phyloP scores from a whole-genome alignment of 2,888 invertebrate genomes.

The Aplocera efformata region DNA sequence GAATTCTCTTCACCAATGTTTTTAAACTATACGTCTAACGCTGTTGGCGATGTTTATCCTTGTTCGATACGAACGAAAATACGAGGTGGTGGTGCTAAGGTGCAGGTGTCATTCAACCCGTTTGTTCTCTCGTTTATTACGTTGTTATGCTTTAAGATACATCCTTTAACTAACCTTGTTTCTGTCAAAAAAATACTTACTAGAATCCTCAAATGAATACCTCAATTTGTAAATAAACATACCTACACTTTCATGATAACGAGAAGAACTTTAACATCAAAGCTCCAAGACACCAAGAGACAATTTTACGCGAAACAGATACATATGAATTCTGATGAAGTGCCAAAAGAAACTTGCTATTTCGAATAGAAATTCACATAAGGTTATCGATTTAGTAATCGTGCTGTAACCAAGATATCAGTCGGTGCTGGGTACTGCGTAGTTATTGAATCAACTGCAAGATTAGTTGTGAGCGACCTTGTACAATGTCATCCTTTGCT shows the following conservation, averaged over 20 bases:
- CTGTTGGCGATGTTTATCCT: slow-evolving; percentile 13
- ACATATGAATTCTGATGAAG: no score
- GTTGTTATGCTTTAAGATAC: slow-evolving; percentile 4
- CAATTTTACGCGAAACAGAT: no score
- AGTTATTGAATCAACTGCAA: slow-evolving; percentile 13
- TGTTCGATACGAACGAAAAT: slow-evolving; percentile 15
- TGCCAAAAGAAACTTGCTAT: no score
- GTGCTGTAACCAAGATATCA: slow-evolving; percentile 18
- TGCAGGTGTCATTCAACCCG: slow-evolving; percentile 20
- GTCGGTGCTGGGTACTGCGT: slow-evolving; percentile 20
- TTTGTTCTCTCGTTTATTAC: slow-evolving; percentile 8
- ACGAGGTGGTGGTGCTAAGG: slow-evolving; percentile 8
- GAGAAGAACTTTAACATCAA: no score
- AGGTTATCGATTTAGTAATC: slow-evolving; percentile 12
- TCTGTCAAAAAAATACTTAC: background rate
- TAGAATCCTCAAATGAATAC: no score
- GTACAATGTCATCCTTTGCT: slow-evolving; percentile 57
- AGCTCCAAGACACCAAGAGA: no score
- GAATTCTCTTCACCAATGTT: slow-evolving; percentile 21
- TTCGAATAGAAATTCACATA: no score
- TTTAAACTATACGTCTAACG: slow-evolving; percentile 11
- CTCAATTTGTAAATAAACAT: no score
- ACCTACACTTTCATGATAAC: no score
- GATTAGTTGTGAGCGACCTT: slow-evolving; percentile 52
- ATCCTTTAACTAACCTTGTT: slow-evolving; percentile 6